These are phyloP conservation scores for Conger conger DNA, from an alignment of 2,113 vertebrate species.

Conservation along the genomic window DNA sequence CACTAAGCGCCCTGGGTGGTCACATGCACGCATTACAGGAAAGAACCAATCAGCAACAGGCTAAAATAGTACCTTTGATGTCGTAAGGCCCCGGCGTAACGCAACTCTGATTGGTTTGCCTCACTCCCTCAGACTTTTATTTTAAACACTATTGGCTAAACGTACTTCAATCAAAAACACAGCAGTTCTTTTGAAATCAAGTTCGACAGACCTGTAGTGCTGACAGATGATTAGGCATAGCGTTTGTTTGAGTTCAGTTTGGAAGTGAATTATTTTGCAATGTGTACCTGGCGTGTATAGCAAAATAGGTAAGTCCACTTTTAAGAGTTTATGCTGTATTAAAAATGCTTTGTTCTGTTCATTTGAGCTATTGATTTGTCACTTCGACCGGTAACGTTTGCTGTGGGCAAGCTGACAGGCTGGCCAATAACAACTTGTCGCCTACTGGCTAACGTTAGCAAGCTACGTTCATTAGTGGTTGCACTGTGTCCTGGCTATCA, in stretches of 20 bases:
- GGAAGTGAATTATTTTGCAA: constrained; percentile 16
- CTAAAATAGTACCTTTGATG: background rate
- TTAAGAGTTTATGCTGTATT: background rate
- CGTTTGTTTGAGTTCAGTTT: constrained; percentile 26
- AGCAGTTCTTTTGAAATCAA: background rate
- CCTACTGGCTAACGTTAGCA: background rate
- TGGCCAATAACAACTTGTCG: background rate
- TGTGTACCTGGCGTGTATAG: constrained; percentile 24
- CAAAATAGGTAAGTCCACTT: constrained; percentile 19
- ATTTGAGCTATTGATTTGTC: background rate
- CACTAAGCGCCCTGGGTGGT: constrained; percentile 55
- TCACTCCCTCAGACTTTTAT: background rate
- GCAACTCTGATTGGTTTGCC: constrained; percentile 53
- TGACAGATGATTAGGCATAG: constrained; percentile 9
- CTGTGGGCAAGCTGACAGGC: background rate
- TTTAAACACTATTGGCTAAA: constrained; percentile 46
- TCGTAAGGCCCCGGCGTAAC: constrained; percentile 26
- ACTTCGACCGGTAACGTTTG: background rate
- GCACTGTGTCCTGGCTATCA: no score
- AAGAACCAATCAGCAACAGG: constrained; percentile 40
- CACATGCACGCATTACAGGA: constrained; percentile 57
- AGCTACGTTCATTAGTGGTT: no score
- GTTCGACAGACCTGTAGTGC: constrained; percentile 34
- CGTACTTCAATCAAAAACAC: constrained; percentile 27
- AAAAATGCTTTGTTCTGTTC: background rate